Conservation (phyloP, 2,113 vertebrate genomes). For the Catagonus wagneri region DNA sequence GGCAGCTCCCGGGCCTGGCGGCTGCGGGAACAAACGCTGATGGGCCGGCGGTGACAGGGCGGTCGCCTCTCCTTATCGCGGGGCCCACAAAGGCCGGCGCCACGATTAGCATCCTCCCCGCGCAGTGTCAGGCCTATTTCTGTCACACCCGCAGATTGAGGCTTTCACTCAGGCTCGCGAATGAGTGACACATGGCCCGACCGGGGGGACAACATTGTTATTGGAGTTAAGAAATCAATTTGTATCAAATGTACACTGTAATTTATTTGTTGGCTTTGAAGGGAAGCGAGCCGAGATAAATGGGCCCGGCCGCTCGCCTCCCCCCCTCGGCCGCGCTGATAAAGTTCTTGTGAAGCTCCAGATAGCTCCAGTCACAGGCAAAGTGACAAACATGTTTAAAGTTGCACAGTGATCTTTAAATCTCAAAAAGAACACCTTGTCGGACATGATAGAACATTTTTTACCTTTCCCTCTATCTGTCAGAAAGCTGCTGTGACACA, state of each 20-base stretch:
- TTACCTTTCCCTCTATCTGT: conserved; percentile 98
- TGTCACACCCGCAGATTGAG: conserved; percentile 98
- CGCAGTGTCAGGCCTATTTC: conserved; percentile 95
- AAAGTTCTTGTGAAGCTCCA: conserved; percentile 99
- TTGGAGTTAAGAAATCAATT: conserved; percentile 99
- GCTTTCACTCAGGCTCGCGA: conserved; percentile 97
- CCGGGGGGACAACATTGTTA: conserved; percentile 99
- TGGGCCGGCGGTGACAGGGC: conserved; percentile 91
- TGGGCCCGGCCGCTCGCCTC: conserved; percentile 94
- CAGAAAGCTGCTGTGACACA: conserved; percentile 95
- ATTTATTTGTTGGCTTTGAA: conserved; percentile 99
- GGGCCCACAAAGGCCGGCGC: conserved; percentile 98
- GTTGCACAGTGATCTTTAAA: conserved; percentile 99
- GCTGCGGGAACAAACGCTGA: conserved; percentile 91
- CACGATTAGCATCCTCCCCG: conserved; percentile 96
- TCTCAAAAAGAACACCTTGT: conserved; percentile 99
- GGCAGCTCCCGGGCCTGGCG: conserved; percentile 88
- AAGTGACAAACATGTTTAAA: conserved; percentile 99
- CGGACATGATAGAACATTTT: conserved; percentile 99
- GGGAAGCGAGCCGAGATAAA: conserved; percentile 99
- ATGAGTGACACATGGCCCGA: conserved; percentile 99
- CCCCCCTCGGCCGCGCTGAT: conserved; percentile 91
- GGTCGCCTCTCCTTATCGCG: conserved; percentile 97
- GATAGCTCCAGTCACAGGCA: conserved; percentile 97
- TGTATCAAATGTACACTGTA: conserved; percentile 99